These are phyloP conservation scores for Gallinago jamesoni DNA, from an alignment of 2,113 vertebrate species.

Conservation along the genomic window DNA sequence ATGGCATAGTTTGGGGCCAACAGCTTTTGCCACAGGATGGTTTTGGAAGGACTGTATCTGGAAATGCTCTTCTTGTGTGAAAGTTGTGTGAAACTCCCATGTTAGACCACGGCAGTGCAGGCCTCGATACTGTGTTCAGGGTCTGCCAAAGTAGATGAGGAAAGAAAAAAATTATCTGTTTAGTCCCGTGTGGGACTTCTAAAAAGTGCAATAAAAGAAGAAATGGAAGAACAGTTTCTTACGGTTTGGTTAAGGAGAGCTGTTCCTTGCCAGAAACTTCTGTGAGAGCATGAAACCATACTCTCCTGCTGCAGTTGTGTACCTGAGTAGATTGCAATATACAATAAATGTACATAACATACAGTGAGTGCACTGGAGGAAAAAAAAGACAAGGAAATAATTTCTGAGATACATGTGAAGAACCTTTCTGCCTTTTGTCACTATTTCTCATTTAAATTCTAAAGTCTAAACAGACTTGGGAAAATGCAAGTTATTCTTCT, in stretches of 20 bases:
- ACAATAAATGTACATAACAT: background rate
- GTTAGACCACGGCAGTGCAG: background rate
- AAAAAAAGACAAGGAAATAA: background rate
- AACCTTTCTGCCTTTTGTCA: background rate
- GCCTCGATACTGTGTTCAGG: background rate
- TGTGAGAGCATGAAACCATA: background rate
- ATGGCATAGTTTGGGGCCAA: background rate
- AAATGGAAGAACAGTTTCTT: background rate
- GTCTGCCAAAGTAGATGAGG: background rate
- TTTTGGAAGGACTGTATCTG: background rate
- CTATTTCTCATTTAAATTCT: background rate
- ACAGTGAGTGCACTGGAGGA: background rate
- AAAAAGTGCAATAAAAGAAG: background rate
- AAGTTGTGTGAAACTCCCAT: background rate
- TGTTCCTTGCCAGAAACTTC: background rate
- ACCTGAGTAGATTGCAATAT: background rate
- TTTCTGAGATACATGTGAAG: background rate
- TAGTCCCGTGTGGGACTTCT: background rate
- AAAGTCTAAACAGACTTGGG: background rate
- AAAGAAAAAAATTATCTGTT: background rate
- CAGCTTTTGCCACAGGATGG: background rate
- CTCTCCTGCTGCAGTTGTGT: background rate
- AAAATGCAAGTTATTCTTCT: background rate
- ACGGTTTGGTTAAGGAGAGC: background rate
- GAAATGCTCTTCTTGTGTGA: background rate